Base-by-base conservation (phyloP, 2,113 vertebrate species). In the Sciurus niger region DNA sequence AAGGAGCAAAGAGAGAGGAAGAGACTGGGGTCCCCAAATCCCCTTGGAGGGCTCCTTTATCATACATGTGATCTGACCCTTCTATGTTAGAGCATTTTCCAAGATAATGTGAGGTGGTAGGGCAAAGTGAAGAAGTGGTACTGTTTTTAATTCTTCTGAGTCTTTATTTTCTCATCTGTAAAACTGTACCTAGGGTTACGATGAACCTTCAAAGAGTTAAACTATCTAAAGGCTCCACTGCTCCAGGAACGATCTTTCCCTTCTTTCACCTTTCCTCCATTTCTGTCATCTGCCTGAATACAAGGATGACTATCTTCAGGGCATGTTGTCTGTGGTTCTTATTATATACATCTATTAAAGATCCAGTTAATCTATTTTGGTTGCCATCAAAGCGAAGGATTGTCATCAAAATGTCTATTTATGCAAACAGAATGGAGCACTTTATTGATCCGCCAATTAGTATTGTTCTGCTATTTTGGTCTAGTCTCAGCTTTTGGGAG, bases 381-480 rank as follows among this genome's bases (percentile, higher is more conserved):
- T 97, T 95, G 92, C 87, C 68, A 94, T 96, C 93, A 94, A 96
- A 97, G 93, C 74, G 86, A 92, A 97, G 46, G 95, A 94, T 90
- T 96, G 89, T 83, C 89, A 95, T 97, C 76, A 96, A 95, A 93
- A 95, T 92, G 72, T 97, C 97, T 97, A 90, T 92, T 97, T 97
- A 94, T 89, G 87, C 46, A 84, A 97, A 94, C 67, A 96, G 92
- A 94, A 84, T 93, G 72, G 95, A 97, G 87, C 78, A 84, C 72
- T 93, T 96, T 97, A 97, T 96, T 82, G 95, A 98, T 96, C 89
- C 4, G 0, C 76, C 94, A 94, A 84, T 96, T 96, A 97, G 94
- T 72, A 67, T 88, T 77, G 34, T 96, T 97, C 84, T 96, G 93
- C 86, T 97, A 83, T 96, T 97, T 97, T 97, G 93, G 89, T 97